Percentiles rank a stretch among this genome's conserved stretches.
phyloP scores from a whole-genome alignment of 2,797 vertebrate species.

The Loris lydekkerianus region DNA sequence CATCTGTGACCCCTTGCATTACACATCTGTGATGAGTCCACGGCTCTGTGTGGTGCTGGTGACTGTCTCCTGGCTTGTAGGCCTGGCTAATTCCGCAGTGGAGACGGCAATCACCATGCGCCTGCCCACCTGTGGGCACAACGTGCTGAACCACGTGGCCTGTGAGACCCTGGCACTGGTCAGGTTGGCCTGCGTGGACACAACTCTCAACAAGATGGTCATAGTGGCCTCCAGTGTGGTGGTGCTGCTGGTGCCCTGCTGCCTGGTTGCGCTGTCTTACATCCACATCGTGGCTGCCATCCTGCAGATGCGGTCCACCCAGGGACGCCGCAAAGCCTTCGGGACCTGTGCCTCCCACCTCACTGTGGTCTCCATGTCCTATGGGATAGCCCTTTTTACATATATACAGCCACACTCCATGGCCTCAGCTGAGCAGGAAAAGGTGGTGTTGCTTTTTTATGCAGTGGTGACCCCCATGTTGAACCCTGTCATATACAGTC shows the following conservation, averaged over 20 bases:
- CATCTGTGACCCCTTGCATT: slow-evolving; percentile 35
- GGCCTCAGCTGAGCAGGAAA: slow-evolving; percentile 54
- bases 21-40: not conserved
- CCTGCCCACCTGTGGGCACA: slow-evolving; percentile 66
- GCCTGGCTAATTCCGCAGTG: slow-evolving; percentile 48
- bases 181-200: slow-evolving; percentile 66
- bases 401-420: not conserved
- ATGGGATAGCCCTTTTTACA: slow-evolving; percentile 69
- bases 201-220: slow-evolving; percentile 64
- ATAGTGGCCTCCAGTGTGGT: slow-evolving; percentile 61
- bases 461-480: slow-evolving; percentile 66
- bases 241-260: slow-evolving; percentile 66
- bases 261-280: slow-evolving; percentile 70
- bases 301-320: not conserved
- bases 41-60: not conserved
- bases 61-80: slow-evolving; percentile 44
- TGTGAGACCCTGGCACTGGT: slow-evolving; percentile 69
- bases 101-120: slow-evolving; percentile 45
- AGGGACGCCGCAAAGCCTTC: slow-evolving; percentile 54
- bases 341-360: slow-evolving; percentile 73
- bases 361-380: slow-evolving; percentile 73
- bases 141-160: slow-evolving; percentile 63
- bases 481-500: slow-evolving; percentile 82
- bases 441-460: slow-evolving; percentile 73
- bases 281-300: slow-evolving; percentile 21